These are phyloP conservation scores for Limnephilus auricula DNA, from an alignment of 2,888 invertebrate species.

Conservation along the genomic window DNA sequence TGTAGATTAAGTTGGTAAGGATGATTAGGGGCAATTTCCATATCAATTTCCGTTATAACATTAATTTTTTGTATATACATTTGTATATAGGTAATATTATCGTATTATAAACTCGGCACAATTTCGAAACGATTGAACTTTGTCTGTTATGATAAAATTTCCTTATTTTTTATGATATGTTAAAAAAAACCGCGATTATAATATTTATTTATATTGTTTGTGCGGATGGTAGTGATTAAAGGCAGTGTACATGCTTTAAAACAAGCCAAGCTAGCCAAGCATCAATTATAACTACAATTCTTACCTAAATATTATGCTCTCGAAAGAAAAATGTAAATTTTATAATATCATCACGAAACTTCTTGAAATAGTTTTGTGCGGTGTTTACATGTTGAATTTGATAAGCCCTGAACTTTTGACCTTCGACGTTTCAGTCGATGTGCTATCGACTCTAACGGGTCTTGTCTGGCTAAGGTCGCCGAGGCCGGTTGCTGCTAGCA, in stretches of 20 bases:
- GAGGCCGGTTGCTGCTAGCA: neutral
- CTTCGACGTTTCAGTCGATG: neutral
- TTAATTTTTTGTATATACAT: too few species aligned
- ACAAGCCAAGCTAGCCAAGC: too few species aligned
- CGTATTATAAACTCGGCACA: neutral
- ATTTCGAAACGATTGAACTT: neutral
- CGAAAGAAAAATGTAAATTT: neutral
- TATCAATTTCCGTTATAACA: too few species aligned
- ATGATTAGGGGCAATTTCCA: too few species aligned
- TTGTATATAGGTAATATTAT: too few species aligned
- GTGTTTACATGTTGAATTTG: neutral
- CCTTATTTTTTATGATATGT: neutral
- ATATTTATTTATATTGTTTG: neutral
- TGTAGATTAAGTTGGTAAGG: too few species aligned
- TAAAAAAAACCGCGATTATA: neutral
- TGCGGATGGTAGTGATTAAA: neutral
- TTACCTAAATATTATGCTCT: too few species aligned
- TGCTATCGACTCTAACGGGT: neutral
- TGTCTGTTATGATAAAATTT: neutral
- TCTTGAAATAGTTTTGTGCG: neutral
- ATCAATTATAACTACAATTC: too few species aligned
- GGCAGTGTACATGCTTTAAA: too few species aligned
- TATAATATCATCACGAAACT: neutral
- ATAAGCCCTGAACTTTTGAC: conserved; percentile 6
- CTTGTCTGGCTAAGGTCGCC: neutral